phyloP scores from a whole-genome alignment of 2,113 vertebrate genomes.

The Engraulis encrasicolus region DNA sequence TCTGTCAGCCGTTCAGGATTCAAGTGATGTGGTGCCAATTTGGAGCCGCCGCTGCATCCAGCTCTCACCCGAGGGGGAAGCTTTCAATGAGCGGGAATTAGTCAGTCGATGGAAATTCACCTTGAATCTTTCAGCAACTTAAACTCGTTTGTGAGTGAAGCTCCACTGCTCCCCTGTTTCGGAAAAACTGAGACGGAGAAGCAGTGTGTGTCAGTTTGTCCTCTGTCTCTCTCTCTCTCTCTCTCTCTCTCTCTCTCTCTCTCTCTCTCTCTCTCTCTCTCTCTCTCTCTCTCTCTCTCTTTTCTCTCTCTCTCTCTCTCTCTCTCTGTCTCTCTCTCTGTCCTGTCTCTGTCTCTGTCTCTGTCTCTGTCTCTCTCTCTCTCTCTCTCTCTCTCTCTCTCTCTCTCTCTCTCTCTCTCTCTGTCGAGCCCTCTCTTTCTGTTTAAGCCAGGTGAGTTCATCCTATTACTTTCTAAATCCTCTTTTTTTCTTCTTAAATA shows the following conservation, averaged over 20 bases:
- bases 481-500: not conserved
- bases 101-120: conserved; percentile 11
- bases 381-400: not conserved
- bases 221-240: not conserved
- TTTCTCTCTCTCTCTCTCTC: not conserved
- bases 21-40: conserved; percentile 1
- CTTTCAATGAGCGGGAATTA: conserved; percentile 5
- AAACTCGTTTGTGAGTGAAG: not conserved
- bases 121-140: not conserved
- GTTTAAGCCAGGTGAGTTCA: not conserved
- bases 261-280: not conserved
- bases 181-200: not conserved
- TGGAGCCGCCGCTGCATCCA: not conserved
- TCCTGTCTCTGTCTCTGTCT: too few relatives aligned
- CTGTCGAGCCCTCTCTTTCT: too few relatives aligned
- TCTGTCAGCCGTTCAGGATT: not conserved
- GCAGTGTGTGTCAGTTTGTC: not conserved
- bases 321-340: not conserved
- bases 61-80: not conserved
- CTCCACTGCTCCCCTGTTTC: not conserved
- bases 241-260: not conserved
- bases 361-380: not conserved
- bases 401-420: not conserved
- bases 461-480: not conserved
- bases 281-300: not conserved